Evolutionary conservation across 1,140 invertebrate genomes (phyloP).

Genomic region (Patella vulgata): DNA sequence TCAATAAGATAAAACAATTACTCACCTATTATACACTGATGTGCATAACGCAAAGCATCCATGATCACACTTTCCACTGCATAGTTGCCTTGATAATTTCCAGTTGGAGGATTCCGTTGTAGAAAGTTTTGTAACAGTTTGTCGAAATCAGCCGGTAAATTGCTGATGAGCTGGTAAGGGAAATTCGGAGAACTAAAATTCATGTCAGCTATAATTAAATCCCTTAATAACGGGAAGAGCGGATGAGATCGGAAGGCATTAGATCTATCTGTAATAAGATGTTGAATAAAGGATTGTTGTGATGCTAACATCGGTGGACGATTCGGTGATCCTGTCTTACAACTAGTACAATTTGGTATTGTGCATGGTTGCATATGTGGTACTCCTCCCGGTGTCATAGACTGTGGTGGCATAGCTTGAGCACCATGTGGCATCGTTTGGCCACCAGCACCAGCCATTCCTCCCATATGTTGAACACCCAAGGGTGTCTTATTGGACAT

Average conservation of each 20-base stretch:
- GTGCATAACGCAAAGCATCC: slow-evolving; percentile 64
- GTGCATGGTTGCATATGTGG: slow-evolving; percentile 39
- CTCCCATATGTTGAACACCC: background rate
- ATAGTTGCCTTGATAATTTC: slow-evolving; percentile 58
- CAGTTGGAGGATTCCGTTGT: slow-evolving; percentile 55
- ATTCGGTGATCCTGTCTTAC: slow-evolving; percentile 47
- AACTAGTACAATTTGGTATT: slow-evolving; percentile 50
- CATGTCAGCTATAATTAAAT: slow-evolving; percentile 65
- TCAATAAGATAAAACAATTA: too few relatives aligned
- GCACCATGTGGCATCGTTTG: background rate
- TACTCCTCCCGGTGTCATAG: slow-evolving; percentile 2
- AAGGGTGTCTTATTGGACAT: slow-evolving; percentile 8
- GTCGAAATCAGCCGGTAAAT: slow-evolving; percentile 61
- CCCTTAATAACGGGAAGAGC: slow-evolving; percentile 62
- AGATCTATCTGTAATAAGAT: slow-evolving; percentile 61
- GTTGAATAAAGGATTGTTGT: slow-evolving; percentile 63
- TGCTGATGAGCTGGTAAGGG: slow-evolving; percentile 61
- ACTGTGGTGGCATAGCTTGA: slow-evolving; percentile 4
- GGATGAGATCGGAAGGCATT: slow-evolving; percentile 64
- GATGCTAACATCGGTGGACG: slow-evolving; percentile 55
- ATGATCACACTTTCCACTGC: slow-evolving; percentile 63
- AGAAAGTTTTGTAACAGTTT: slow-evolving; percentile 63
- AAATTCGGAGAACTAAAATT: slow-evolving; percentile 62
- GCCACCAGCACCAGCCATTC: background rate
- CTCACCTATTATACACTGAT: slow-evolving; percentile 63